Base-by-base conservation (phyloP, 2,888 invertebrate genomes). In the Melanophora roralis region DNA sequence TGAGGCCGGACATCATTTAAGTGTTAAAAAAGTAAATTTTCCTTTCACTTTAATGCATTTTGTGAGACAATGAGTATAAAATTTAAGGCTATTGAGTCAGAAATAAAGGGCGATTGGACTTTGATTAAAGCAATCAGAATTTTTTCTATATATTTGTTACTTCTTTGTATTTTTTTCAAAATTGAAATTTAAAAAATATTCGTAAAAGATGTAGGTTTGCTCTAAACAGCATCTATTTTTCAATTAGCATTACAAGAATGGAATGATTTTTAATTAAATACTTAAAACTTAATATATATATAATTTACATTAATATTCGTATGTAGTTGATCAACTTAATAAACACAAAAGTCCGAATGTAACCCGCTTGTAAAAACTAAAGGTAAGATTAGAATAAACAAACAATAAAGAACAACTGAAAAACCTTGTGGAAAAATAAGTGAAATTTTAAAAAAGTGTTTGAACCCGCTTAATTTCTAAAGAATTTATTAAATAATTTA, bases 311-410 rank as follows among this genome's bases (percentile, higher is more conserved):
- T 62, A 78, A 64, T 43, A 67, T 62, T 64, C 36, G 62, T 64
- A 69, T 76, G 80, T 80, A 80, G 80, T 80, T 80, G 80, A 62
- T 76, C 80, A 72, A 68, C 80, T 71, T 76, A 74, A 74, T 64
- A 47, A 59, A 16, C 9, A 45, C 51, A 43, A 72, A 64, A 72
- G 69, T 79, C 72, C 55, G 51, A 53, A 43, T 68, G 76, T 72
- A 57, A 67, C 49, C 71, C 40, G 64, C 45, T 69, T 27, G 32
- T 32, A 53, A 68, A 21, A 23, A 64, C 5, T 40, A 55, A 71
- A 79, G 80, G 80, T 80, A 80, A 80, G 80, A 76, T 38, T 71
- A 68, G 68, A 59, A 76, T 59, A 43, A 73, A n/a, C 49, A 2
- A 9, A 47, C 23, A 21, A 9, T 43, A 43, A 51, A 9, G 0